Evolutionary conservation across 2,113 vertebrate species (phyloP).

Genomic region (Camelus dromedarius): DNA sequence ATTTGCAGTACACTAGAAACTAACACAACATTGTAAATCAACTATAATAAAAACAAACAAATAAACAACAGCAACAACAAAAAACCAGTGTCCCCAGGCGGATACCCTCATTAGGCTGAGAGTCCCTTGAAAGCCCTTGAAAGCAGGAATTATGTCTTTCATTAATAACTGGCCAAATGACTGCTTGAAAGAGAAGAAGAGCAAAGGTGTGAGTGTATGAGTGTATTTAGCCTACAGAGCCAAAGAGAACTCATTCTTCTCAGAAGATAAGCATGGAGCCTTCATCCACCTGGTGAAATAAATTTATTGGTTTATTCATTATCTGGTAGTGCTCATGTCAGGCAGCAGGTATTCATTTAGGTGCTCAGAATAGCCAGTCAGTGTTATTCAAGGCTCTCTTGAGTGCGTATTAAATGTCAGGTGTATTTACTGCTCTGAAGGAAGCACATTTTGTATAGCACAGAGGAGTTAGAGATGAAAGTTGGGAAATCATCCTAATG

Average conservation of each 20-base stretch:
- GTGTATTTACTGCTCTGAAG: neutral
- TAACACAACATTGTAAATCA: no score
- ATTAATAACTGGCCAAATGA: neutral
- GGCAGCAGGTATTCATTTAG: neutral
- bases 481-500: neutral
- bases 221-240: neutral
- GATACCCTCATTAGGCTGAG: neutral
- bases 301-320: neutral
- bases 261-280: neutral
- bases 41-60: no score
- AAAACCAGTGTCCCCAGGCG: neutral
- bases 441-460: conserved; percentile 33
- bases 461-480: neutral
- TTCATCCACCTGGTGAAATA: neutral
- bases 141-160: neutral
- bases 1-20: no score
- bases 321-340: neutral
- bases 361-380: neutral
- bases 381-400: neutral
- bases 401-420: neutral
- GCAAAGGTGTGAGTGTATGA: neutral
- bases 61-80: no score
- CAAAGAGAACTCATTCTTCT: neutral
- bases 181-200: neutral
- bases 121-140: neutral